Evolutionary conservation across 2,113 vertebrate genomes (phyloP).

Genomic region (Martes martes): DNA sequence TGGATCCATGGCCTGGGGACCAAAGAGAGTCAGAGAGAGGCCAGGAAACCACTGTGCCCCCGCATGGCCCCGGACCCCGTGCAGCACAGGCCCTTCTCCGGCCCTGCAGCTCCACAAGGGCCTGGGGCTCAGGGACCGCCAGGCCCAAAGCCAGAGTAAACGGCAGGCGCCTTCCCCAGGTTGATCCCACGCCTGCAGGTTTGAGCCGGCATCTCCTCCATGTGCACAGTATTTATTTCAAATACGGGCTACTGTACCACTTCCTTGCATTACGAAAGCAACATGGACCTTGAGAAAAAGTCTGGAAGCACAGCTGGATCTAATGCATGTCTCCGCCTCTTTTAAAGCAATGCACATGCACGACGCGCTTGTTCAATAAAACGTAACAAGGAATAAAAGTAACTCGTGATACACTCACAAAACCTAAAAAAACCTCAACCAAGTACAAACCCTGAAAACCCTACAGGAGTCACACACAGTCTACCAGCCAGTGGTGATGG

Average conservation of each 20-base stretch:
- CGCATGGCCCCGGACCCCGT: accelerated
- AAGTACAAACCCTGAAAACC: neutral
- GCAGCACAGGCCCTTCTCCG: neutral
- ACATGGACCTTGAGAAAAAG: neutral
- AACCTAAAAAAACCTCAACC: neutral
- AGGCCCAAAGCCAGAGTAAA: neutral
- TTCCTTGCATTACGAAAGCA: neutral
- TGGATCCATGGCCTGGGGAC: conserved; percentile 83
- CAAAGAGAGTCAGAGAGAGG: neutral
- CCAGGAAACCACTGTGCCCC: neutral
- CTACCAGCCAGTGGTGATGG: neutral
- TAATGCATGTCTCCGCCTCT: neutral
- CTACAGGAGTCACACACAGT: neutral
- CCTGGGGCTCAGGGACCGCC: neutral
- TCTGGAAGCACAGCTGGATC: neutral
- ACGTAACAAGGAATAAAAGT: neutral
- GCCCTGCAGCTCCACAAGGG: neutral
- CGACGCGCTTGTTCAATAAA: neutral
- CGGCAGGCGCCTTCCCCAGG: neutral
- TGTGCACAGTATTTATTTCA: neutral
- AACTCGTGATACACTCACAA: neutral
- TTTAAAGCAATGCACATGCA: neutral
- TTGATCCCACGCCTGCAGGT: neutral
- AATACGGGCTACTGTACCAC: neutral
- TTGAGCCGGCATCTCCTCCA: neutral